Conservation (phyloP, 2,888 invertebrate genomes). For the Spisula solida region DNA sequence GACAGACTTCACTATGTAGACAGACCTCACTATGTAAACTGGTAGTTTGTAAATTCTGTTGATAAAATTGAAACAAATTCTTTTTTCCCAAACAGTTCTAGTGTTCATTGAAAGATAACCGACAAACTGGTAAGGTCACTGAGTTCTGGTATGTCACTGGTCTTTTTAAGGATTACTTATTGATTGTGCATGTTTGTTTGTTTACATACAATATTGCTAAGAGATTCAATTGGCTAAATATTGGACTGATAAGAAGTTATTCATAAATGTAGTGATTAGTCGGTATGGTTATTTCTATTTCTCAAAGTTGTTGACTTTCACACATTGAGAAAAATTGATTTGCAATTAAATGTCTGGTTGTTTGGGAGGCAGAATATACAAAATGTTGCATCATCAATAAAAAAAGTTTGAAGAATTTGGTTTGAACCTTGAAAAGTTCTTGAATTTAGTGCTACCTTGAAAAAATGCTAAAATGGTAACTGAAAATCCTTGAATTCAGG, state of each 20-base stretch:
- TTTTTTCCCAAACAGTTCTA: background rate
- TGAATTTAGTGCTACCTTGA: no score
- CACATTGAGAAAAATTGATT: no score
- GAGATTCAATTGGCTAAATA: background rate
- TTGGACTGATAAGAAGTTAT: background rate
- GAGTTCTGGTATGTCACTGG: background rate
- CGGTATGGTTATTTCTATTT: no score
- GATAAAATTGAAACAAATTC: conserved; percentile 2
- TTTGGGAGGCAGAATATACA: no score
- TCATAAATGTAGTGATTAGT: background rate
- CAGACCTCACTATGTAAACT: background rate
- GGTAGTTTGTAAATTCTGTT: background rate
- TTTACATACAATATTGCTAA: conserved; percentile 3
- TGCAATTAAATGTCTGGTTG: no score
- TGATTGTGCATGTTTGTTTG: background rate
- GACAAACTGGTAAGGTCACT: background rate
- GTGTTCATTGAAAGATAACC: conserved; percentile 17
- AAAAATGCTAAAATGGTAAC: no score
- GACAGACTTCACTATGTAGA: background rate
- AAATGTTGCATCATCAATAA: no score
- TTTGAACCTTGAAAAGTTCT: no score
- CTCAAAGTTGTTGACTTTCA: no score
- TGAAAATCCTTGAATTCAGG: no score
- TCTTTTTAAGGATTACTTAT: background rate
- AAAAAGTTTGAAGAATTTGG: no score